Percentiles rank a stretch among this genome's conserved stretches.
phyloP scores from a whole-genome alignment of 1,140 invertebrate species.

The Drosophila gunungcola region DNA sequence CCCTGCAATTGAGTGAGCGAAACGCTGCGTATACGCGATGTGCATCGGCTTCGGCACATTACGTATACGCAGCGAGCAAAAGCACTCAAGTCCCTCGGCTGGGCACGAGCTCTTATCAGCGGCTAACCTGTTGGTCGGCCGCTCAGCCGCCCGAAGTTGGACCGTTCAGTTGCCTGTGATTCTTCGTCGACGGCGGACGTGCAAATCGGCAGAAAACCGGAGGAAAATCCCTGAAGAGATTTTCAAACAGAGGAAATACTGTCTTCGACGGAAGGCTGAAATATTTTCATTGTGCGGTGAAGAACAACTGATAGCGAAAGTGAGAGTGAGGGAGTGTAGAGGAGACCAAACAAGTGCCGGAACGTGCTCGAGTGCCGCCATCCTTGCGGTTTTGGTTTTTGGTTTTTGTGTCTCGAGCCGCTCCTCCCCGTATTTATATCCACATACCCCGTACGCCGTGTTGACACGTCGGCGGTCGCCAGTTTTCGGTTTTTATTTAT shows the following conservation, averaged over 20 bases:
- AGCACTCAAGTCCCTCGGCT: conserved; percentile 25
- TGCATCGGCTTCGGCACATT: conserved; percentile 10
- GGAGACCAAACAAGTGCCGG: conserved; percentile 63
- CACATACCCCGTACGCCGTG: conserved; percentile 15
- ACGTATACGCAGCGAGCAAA: conserved; percentile 22
- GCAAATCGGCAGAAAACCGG: conserved; percentile 47
- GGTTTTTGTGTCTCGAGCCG: conserved; percentile 21
- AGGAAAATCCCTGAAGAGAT: conserved; percentile 10
- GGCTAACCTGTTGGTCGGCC: conserved; percentile 73
- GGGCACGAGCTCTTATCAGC: conserved; percentile 68
- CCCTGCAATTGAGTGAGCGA: conserved; percentile 22
- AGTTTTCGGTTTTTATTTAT: conserved; percentile 66
- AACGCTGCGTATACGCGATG: conserved; percentile 24
- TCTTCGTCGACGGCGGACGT: conserved; percentile 71
- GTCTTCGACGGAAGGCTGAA: conserved; percentile 18
- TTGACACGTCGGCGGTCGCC: conserved; percentile 42
- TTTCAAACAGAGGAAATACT: conserved; percentile 27
- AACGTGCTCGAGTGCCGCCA: conserved; percentile 70
- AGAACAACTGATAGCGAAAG: conserved; percentile 38
- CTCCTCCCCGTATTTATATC: conserved; percentile 25
- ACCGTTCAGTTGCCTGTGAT: conserved; percentile 71
- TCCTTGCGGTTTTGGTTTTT: conserved; percentile 40
- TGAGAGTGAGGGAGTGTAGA: conserved; percentile 27
- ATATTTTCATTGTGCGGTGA: conserved; percentile 25
- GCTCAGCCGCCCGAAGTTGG: conserved; percentile 20